These are phyloP conservation scores for Lobophora halterata DNA, from an alignment of 2,888 invertebrate genomes.

Conservation along the genomic window DNA sequence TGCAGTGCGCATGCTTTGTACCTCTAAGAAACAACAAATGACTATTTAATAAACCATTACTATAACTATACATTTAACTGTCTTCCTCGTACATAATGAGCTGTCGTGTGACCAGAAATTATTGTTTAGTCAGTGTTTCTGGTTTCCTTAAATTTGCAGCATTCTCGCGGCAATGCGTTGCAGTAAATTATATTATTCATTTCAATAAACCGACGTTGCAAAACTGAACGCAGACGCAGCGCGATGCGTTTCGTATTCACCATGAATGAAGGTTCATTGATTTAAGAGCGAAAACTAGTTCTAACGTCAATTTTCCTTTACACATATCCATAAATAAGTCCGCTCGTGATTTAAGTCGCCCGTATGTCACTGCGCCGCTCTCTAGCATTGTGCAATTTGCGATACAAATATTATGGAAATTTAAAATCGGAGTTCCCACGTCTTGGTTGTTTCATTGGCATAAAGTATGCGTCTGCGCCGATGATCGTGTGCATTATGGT, in stretches of 20 bases:
- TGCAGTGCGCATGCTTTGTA: no score
- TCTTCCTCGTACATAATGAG: neutral
- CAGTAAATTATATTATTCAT: no score
- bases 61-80: neutral
- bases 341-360: constrained; percentile 8
- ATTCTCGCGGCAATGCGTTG: no score
- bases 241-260: no score
- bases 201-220: no score
- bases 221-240: no score
- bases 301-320: no score
- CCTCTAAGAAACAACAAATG: neutral
- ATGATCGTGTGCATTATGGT: constrained; percentile 44
- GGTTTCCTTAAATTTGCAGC: neutral
- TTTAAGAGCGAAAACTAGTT: no score
- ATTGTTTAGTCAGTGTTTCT: neutral
- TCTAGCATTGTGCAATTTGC: constrained; percentile 51
- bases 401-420: constrained; percentile 73
- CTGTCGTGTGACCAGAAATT: neutral
- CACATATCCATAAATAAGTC: no score
- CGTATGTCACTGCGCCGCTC: constrained; percentile 35
- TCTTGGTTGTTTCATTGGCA: constrained; percentile 49
- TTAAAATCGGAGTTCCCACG: constrained; percentile 68
- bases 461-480: constrained; percentile 11
- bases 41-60: neutral
- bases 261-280: no score